phyloP scores from a whole-genome alignment of 2,888 invertebrate genomes.

The Erynnis tages region DNA sequence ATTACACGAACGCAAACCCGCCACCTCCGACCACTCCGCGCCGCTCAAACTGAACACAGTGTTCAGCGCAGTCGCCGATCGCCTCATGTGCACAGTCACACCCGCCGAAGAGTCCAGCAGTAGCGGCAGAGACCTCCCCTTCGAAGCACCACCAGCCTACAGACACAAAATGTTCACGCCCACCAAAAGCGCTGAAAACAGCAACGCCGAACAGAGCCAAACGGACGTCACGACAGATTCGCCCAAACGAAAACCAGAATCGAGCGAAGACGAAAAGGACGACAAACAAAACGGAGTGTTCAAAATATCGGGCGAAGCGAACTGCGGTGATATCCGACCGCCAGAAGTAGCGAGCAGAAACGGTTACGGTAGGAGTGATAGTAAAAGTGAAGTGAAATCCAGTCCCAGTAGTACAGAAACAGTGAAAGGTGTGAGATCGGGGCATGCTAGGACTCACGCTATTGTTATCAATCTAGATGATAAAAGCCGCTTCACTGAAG shows the following conservation, averaged over 20 bases:
- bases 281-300: constrained; percentile 70
- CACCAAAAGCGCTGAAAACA: constrained; percentile 62
- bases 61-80: constrained; percentile 76
- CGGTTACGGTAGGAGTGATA: constrained; percentile 61
- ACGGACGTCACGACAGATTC: constrained; percentile 71
- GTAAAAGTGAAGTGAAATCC: constrained; percentile 61
- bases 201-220: constrained; percentile 66
- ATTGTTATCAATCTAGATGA: constrained; percentile 90
- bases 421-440: constrained; percentile 75
- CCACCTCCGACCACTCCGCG: constrained; percentile 67
- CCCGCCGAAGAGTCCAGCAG: constrained; percentile 76
- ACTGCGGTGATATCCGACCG: constrained; percentile 68
- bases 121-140: constrained; percentile 71
- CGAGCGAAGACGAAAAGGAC: constrained; percentile 56
- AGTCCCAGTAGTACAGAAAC: constrained; percentile 66
- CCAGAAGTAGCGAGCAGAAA: constrained; percentile 63
- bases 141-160: constrained; percentile 72
- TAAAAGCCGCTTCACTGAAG: constrained; percentile 90
- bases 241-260: constrained; percentile 56
- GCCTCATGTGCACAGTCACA: constrained; percentile 76
- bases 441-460: constrained; percentile 87
- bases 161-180: constrained; percentile 77
- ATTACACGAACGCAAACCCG: constrained; percentile 76
- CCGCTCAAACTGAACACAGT: constrained; percentile 77
- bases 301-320: constrained; percentile 72